A percentile compares a stretch with the other conserved stretches of the same genome.
Evolutionary conservation across 2,113 vertebrate species (phyloP).

Genomic region (Anthoscopus minutus): DNA sequence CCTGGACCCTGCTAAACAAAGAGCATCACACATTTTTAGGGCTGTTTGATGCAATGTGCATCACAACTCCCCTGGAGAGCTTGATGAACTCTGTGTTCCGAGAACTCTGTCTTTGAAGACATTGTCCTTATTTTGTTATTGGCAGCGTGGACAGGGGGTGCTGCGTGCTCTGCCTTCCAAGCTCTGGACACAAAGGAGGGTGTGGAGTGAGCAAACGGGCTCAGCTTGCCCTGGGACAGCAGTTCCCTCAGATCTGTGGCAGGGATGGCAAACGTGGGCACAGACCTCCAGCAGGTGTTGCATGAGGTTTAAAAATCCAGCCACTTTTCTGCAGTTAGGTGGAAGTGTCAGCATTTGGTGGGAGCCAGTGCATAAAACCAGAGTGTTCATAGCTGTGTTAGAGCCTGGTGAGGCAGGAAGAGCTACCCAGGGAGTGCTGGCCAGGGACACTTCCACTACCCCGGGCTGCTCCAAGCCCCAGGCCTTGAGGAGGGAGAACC

Average conservation of each 20-base stretch:
- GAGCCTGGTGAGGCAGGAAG: neutral
- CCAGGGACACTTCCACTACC: neutral
- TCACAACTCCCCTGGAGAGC: neutral
- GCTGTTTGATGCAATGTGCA: neutral
- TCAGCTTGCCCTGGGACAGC: neutral
- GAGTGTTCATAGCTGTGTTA: neutral
- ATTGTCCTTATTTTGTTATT: neutral
- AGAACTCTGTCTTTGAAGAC: neutral
- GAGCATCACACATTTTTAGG: neutral
- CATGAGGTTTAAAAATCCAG: fast-evolving
- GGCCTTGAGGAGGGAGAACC: neutral
- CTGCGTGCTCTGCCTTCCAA: neutral
- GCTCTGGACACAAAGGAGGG: neutral
- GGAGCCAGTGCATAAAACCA: neutral
- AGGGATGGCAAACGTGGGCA: neutral
- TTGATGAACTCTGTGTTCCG: neutral
- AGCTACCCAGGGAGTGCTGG: neutral
- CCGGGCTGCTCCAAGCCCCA: neutral
- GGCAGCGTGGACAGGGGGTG: neutral
- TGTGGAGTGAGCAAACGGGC: neutral
- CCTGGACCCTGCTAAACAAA: neutral
- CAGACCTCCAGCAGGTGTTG: fast-evolving
- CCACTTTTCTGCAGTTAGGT: neutral
- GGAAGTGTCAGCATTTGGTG: neutral
- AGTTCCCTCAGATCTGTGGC: neutral